Percentiles rank a stretch among this genome's conserved stretches.
These are phyloP conservation scores for Drosophila sproati DNA, from an alignment of 1,140 invertebrate genomes.

Conservation along the genomic window DNA sequence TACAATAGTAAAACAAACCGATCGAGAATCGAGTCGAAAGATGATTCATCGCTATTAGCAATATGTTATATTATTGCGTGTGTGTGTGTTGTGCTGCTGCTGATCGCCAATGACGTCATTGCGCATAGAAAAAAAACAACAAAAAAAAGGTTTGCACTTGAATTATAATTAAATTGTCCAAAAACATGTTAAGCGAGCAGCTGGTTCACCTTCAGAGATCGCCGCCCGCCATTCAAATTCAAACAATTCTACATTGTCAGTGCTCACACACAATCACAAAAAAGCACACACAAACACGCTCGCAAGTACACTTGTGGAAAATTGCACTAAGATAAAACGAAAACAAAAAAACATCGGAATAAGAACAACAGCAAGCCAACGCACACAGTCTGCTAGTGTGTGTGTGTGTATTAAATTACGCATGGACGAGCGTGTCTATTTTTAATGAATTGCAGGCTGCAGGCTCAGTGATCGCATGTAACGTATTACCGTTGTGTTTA, in stretches of 20 bases:
- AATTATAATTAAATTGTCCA: conserved; percentile 12
- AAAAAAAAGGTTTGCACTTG: conserved; percentile 46
- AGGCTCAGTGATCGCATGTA: background rate
- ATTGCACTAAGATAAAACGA: conserved; percentile 34
- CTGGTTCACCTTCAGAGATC: conserved; percentile 46
- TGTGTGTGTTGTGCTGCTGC: background rate
- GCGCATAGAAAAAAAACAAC: background rate
- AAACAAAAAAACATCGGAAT: conserved; percentile 25
- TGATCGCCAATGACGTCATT: conserved; percentile 39
- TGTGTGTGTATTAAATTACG: conserved; percentile 45
- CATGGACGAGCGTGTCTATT: conserved; percentile 43
- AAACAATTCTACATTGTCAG: conserved; percentile 35
- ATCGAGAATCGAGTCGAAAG: background rate
- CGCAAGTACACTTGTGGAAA: conserved; percentile 24
- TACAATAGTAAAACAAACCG: background rate
- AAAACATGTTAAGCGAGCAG: conserved; percentile 34
- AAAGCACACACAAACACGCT: conserved; percentile 12
- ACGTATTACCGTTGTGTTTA: conserved; percentile 31
- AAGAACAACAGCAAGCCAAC: conserved; percentile 27
- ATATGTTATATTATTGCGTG: too few species aligned
- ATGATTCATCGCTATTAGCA: conserved; percentile 2
- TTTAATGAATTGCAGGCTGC: conserved; percentile 31
- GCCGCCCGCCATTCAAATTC: conserved; percentile 39
- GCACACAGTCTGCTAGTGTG: conserved; percentile 15
- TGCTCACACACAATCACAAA: background rate